These are phyloP conservation scores for Drosophila santomea DNA, from an alignment of 1,140 invertebrate genomes.

Conservation along the genomic window DNA sequence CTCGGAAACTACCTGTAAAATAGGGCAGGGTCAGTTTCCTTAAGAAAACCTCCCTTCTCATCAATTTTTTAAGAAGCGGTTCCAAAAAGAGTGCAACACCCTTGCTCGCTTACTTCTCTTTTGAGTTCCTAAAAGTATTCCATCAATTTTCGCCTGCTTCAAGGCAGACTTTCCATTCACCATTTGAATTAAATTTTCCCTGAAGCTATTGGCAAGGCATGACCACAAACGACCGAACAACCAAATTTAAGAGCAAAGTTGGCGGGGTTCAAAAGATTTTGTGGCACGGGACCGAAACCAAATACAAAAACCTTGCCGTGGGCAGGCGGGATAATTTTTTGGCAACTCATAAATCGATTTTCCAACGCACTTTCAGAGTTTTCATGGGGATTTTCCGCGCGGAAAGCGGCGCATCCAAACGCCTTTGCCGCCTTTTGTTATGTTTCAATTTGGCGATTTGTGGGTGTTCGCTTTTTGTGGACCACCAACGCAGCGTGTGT, in stretches of 20 bases:
- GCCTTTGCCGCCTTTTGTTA: conserved; percentile 60
- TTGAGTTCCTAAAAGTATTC: conserved; percentile 28
- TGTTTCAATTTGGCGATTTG: conserved; percentile 70
- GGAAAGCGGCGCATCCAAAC: background rate
- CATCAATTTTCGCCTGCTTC: conserved; percentile 20
- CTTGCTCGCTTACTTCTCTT: conserved; percentile 12
- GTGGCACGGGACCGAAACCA: conserved; percentile 8
- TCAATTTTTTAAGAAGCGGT: background rate
- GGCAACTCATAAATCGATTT: conserved; percentile 53
- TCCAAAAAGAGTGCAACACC: conserved; percentile 39
- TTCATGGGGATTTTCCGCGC: conserved; percentile 17
- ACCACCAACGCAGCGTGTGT: conserved; percentile 29
- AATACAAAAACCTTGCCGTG: conserved; percentile 4
- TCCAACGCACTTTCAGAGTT: conserved; percentile 27
- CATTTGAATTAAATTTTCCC: conserved; percentile 24
- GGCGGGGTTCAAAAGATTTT: conserved; percentile 50
- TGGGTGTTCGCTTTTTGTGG: conserved; percentile 33
- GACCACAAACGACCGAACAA: conserved; percentile 22
- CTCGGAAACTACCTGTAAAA: background rate
- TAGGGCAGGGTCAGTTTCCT: no score
- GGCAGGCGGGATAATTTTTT: conserved; percentile 22
- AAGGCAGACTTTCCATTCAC: conserved; percentile 13
- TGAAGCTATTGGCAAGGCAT: conserved; percentile 15
- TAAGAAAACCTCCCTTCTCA: no score
- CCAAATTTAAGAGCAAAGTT: conserved; percentile 50